Evolutionary conservation across 2,797 vertebrate species (phyloP).

Genomic region (Diceros bicornis): DNA sequence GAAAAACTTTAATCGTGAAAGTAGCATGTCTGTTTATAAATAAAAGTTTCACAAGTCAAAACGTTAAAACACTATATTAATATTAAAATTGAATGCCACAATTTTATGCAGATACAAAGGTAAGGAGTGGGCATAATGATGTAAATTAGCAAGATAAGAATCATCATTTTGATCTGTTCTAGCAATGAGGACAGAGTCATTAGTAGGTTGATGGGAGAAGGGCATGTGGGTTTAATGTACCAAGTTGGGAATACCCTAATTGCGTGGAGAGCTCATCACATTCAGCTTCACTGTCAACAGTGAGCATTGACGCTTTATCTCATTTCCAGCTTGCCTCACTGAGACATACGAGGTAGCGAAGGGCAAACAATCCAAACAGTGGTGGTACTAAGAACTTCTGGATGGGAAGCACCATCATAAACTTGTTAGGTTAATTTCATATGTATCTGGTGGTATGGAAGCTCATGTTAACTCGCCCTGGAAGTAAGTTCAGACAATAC

Average conservation of each 20-base stretch:
- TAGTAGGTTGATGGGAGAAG: background rate
- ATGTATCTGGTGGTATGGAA: background rate
- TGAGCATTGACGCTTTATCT: rapidly evolving
- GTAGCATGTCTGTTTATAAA: background rate
- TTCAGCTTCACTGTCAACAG: background rate
- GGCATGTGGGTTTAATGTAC: too few species aligned
- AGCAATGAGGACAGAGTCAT: background rate
- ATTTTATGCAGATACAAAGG: background rate
- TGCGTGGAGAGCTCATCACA: rapidly evolving
- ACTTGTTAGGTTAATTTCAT: background rate
- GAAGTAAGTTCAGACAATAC: background rate
- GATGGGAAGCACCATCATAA: background rate
- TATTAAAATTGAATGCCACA: background rate
- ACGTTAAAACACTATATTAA: background rate
- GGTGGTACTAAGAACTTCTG: background rate
- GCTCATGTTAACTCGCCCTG: background rate
- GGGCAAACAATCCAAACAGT: background rate
- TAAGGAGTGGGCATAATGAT: background rate
- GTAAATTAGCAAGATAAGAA: background rate
- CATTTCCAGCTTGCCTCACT: background rate
- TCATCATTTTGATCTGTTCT: background rate
- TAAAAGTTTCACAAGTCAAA: background rate
- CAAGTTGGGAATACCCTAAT: background rate
- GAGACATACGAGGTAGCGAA: too few species aligned
- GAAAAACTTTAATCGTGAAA: background rate